Evolutionary conservation across 2,797 vertebrate genomes (phyloP).

Genomic region (Kryptopterus vitreolus): DNA sequence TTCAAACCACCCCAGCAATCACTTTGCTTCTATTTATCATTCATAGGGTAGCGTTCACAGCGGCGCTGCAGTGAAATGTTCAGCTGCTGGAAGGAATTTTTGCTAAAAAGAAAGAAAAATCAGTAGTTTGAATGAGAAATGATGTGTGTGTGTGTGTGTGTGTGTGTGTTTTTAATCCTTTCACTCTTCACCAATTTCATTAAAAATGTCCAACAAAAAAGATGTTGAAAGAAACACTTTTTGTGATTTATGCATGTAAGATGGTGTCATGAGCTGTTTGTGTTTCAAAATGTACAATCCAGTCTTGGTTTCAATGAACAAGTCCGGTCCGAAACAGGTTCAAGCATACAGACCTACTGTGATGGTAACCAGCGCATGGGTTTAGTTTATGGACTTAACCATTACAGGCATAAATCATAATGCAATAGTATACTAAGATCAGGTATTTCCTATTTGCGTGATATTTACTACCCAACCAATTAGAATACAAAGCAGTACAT

Average conservation of each 20-base stretch:
- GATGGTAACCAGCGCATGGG: neutral
- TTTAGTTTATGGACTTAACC: constrained; percentile 12
- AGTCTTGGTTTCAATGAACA: neutral
- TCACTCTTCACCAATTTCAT: neutral
- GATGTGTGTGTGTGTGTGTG: no score
- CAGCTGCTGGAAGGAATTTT: neutral
- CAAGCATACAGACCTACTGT: neutral
- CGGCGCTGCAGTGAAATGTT: neutral
- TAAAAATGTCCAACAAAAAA: no score
- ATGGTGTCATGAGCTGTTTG: neutral
- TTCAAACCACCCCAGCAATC: neutral
- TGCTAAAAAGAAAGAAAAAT: neutral
- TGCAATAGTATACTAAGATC: neutral
- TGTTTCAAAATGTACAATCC: constrained; percentile 5
- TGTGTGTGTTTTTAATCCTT: neutral
- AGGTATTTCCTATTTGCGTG: neutral
- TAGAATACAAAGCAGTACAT: neutral
- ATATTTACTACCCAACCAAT: neutral
- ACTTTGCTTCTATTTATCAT: neutral
- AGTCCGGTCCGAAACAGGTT: neutral
- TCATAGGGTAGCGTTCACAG: neutral
- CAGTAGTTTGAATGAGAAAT: neutral
- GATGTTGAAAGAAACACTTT: no score
- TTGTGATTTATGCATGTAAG: no score
- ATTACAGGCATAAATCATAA: neutral